Percentiles rank a stretch among this genome's conserved stretches.
These are phyloP conservation scores for Catostylus mosaicus DNA, from an alignment of 30 jellyfish, hydroid and myxozoan species.

Conservation along the genomic window DNA sequence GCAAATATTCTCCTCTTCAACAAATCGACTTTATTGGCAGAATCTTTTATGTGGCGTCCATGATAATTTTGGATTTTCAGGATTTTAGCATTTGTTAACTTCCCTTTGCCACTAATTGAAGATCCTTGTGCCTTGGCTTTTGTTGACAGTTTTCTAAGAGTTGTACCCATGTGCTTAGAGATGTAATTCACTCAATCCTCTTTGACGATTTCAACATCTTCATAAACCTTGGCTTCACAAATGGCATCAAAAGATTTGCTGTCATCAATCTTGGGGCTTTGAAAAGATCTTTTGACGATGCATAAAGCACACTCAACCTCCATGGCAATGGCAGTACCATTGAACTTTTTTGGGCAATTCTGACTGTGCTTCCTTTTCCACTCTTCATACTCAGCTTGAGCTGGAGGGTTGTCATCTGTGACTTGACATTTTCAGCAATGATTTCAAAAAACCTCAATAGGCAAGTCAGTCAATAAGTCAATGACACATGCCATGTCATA, in stretches of 20 bases:
- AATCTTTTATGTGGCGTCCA: slow-evolving; percentile 27
- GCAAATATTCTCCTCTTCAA: slow-evolving; percentile 1
- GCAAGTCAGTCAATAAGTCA: slow-evolving; percentile 50
- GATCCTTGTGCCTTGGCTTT: slow-evolving; percentile 16
- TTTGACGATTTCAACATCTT: slow-evolving; percentile 5
- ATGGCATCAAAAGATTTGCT: slow-evolving; percentile 40
- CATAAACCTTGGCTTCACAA: slow-evolving; percentile 9
- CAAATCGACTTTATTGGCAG: background rate
- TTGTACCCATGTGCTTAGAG: slow-evolving; percentile 34
- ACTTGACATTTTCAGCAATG: background rate
- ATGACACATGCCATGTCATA: slow-evolving; percentile 50
- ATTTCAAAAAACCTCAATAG: slow-evolving; percentile 20
- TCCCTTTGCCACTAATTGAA: slow-evolving; percentile 45
- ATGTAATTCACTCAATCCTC: slow-evolving; percentile 63
- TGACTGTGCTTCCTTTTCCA: slow-evolving; percentile 20
- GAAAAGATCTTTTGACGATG: slow-evolving; percentile 22
- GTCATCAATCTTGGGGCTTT: slow-evolving; percentile 35
- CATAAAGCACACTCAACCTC: slow-evolving; percentile 43
- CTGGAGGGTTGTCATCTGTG: background rate
- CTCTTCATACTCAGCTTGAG: background rate
- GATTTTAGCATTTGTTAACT: slow-evolving; percentile 24
- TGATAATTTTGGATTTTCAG: slow-evolving; percentile 4
- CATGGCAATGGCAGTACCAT: slow-evolving; percentile 42
- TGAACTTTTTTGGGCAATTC: slow-evolving; percentile 10
- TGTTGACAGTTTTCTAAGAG: too few species aligned